Base-by-base conservation (phyloP, 2,888 invertebrate species). In the Agrotis exclamationis region DNA sequence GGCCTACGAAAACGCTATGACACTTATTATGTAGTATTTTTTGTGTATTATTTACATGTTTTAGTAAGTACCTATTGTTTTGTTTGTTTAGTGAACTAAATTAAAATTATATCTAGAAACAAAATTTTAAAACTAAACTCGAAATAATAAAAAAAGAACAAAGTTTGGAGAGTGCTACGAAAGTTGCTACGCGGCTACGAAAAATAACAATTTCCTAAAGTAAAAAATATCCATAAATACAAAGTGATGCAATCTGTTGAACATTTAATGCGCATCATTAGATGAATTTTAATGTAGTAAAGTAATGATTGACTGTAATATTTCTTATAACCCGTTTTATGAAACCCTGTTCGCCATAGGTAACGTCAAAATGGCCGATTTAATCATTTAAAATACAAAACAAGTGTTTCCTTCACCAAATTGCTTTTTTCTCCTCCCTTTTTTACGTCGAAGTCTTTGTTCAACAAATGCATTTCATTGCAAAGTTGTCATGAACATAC, bases 401-500 rank as follows among this genome's bases (percentile, higher is more conserved):
- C 48, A 33, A 53, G 22, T 53, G n/a, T 44, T 51, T 39, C 54
- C 14, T 20, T 48, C 9, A 51, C 2, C 14, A 51, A 64, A 63
- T 63, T 63, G 6, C 50, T 28, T 58, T 64, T 70, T 74, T 62
- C 24, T 64, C 16, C 11, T 18, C 13, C 53, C 45, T 67, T 33
- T 39, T 67, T 64, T 45, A 56, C 70, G 45, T 56, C n/a, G 60
- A 47, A 71, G n/a, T 33, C 59, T 74, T 74, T 76, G 57, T 80
- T 70, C 59, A 22, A 65, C 69, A 78, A 68, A 69, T 71, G 68
- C 70, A 69, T 59, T 65, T 75, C 70, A 68, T 72, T 70, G 64
- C 59, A 69, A 72, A 67, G 48, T 59, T 72, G 74, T 65, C 79
- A 50, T n/a, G 24, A 51, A 28, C 39, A 50, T 39, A 50, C 18